phyloP scores from a whole-genome alignment of 2,888 invertebrate genomes.

The Sicus ferrugineus region DNA sequence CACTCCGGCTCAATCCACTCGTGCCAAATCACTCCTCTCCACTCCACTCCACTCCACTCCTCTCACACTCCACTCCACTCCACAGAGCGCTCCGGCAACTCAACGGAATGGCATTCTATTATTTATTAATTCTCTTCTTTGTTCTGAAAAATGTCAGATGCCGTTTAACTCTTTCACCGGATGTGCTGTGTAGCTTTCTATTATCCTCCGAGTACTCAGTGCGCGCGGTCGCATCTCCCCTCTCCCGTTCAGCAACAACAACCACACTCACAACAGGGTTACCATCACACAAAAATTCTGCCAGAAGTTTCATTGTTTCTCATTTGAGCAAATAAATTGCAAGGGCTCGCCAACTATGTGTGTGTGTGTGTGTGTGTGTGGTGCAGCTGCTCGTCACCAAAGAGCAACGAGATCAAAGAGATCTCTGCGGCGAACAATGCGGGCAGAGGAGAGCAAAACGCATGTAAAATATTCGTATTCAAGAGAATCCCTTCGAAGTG shows the following conservation, averaged over 20 bases:
- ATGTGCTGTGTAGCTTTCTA: neutral
- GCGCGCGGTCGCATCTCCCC: neutral
- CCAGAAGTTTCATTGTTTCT: constrained; percentile 10
- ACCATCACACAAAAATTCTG: constrained; percentile 1
- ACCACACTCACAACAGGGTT: neutral
- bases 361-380: no score
- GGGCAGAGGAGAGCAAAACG: no score
- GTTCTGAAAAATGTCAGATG: constrained; percentile 14
- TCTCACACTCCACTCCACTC: no score
- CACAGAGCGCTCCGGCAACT: neutral
- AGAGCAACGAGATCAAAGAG: no score
- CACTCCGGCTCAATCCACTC: no score
- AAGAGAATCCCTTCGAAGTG: no score
- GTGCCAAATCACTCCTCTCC: no score
- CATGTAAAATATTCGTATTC: no score
- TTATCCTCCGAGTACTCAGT: neutral
- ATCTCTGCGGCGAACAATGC: no score
- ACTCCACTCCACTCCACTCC: no score
- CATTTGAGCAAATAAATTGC: neutral
- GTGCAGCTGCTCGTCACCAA: no score
- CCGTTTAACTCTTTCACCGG: neutral
- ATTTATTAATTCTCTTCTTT: constrained; percentile 18
- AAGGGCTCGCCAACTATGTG: neutral
- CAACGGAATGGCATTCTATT: neutral
- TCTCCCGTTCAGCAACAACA: neutral